A percentile compares a stretch with the other conserved stretches of the same genome.
Evolutionary conservation across 2,113 vertebrate species (phyloP).

Genomic region (Aphyosemion australe): DNA sequence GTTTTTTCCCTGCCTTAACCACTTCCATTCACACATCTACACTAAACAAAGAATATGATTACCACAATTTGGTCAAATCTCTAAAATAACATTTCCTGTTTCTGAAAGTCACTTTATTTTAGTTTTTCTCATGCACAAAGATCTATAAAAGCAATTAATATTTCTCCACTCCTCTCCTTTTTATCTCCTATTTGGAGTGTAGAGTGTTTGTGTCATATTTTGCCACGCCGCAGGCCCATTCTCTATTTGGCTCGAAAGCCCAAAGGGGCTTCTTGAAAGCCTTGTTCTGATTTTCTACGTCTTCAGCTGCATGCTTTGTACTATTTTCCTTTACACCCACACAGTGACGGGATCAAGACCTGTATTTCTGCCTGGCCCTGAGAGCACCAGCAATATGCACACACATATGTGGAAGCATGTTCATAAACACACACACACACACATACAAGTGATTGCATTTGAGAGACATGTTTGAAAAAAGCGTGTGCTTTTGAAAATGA

Average conservation of each 20-base stretch:
- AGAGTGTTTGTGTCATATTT: conserved; percentile 29
- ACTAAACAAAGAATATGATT: conserved; percentile 35
- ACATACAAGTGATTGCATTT: conserved; percentile 12
- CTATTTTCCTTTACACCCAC: conserved; percentile 41
- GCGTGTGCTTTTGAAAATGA: conserved; percentile 33
- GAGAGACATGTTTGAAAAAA: conserved; percentile 16
- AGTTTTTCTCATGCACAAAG: conserved; percentile 12
- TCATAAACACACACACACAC: background rate
- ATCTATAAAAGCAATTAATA: conserved; percentile 9
- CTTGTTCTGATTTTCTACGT: conserved; percentile 49
- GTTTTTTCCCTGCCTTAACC: too few relatives aligned
- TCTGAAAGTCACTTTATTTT: conserved; percentile 31
- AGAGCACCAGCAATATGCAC: conserved; percentile 19
- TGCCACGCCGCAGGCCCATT: conserved; percentile 33
- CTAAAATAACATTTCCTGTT: background rate
- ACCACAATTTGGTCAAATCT: conserved; percentile 29
- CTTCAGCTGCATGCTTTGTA: conserved; percentile 27
- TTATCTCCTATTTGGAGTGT: conserved; percentile 11
- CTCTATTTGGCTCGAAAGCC: conserved; percentile 43
- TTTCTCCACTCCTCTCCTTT: background rate
- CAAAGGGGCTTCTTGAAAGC: conserved; percentile 22
- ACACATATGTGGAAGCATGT: background rate
- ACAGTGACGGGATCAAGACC: conserved; percentile 50
- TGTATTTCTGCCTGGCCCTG: conserved; percentile 18
- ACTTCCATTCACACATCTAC: too few relatives aligned